Evolutionary conservation across 2,888 invertebrate species (phyloP).

Genomic region (Biston stratarius): DNA sequence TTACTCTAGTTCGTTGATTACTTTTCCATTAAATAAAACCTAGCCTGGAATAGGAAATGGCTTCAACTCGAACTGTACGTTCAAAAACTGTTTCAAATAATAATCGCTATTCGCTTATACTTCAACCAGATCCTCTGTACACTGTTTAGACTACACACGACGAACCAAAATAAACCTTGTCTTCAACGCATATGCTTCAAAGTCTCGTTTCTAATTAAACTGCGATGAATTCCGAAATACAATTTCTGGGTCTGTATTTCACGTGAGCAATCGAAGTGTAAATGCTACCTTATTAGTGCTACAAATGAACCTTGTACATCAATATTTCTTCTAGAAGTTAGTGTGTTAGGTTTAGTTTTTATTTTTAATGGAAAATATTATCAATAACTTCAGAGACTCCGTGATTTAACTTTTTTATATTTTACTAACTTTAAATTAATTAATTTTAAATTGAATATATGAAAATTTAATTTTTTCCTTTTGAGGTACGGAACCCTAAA

Average conservation of each 20-base stretch:
- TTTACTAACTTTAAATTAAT: too few relatives aligned
- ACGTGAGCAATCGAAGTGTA: conserved; percentile 13
- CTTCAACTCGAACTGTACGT: too few relatives aligned
- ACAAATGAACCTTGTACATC: background rate
- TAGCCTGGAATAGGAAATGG: too few relatives aligned
- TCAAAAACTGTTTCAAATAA: background rate
- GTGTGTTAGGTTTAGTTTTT: background rate
- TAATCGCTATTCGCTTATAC: background rate
- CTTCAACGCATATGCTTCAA: too few relatives aligned
- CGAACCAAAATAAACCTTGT: background rate
- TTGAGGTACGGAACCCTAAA: too few relatives aligned
- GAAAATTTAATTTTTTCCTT: too few relatives aligned
- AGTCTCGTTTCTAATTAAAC: background rate
- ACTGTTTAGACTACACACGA: conserved; percentile 1
- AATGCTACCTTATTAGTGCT: conserved; percentile 2
- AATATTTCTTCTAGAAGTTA: background rate
- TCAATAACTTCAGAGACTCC: too few relatives aligned
- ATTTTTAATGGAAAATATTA: too few relatives aligned
- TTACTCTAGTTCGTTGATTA: too few relatives aligned
- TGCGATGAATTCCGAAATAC: conserved; percentile 2
- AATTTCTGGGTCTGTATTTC: conserved; percentile 16
- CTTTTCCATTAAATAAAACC: too few relatives aligned
- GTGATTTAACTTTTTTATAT: too few relatives aligned
- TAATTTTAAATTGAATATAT: too few relatives aligned
- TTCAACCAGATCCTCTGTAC: background rate